Evolutionary conservation across 2,113 vertebrate species (phyloP).

Genomic region (Hucho hucho): DNA sequence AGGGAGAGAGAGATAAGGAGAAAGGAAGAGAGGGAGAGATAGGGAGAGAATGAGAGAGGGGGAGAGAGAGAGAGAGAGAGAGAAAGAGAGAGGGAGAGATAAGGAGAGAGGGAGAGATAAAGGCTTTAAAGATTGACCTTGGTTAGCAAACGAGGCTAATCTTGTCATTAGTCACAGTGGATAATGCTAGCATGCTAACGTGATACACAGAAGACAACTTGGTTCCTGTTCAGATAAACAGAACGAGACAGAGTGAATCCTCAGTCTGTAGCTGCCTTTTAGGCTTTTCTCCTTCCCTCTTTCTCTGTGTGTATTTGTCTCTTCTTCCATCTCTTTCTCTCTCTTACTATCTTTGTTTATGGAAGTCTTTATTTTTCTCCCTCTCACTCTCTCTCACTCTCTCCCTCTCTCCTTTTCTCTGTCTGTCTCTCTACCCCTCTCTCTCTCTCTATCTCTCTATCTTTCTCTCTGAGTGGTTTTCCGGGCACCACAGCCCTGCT

Average conservation of each 20-base stretch:
- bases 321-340: not conserved
- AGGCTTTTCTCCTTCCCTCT: not conserved
- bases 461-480: conserved; percentile 50
- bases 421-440: too few species aligned
- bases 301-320: not conserved
- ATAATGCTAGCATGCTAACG: conserved; percentile 45
- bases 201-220: conserved; percentile 17
- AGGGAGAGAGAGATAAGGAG: not conserved
- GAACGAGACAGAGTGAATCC: too few species aligned
- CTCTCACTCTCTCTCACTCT: conserved; percentile 9
- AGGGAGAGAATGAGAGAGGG: not conserved
- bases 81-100: too few species aligned
- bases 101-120: not conserved
- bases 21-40: not conserved
- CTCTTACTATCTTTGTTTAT: not conserved
- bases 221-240: too few species aligned
- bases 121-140: too few species aligned
- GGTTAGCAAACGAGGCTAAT: conserved; percentile 30
- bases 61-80: not conserved
- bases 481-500: conserved; percentile 50
- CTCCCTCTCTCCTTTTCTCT: conserved; percentile 3
- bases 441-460: not conserved
- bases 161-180: conserved; percentile 53
- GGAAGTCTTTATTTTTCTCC: not conserved
- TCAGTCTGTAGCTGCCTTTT: too few species aligned